These are phyloP conservation scores for Pygoscelis antarcticus DNA, from an alignment of 2,113 vertebrate species.

Conservation along the genomic window DNA sequence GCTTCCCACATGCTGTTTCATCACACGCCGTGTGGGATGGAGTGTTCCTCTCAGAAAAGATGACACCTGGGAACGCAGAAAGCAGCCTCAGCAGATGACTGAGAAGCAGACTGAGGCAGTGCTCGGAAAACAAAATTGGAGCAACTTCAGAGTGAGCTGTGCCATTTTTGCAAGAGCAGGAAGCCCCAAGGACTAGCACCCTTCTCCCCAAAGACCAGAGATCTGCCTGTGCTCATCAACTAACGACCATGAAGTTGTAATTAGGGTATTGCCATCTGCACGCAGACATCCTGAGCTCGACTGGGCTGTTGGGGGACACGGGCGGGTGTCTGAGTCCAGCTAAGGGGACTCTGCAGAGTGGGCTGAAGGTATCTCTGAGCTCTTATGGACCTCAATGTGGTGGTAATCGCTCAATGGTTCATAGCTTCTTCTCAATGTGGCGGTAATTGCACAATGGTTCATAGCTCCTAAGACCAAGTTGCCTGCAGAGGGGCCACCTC, in stretches of 20 bases:
- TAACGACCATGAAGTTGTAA: no score
- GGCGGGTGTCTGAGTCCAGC: neutral
- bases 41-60: neutral
- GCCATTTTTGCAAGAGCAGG: neutral
- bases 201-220: neutral
- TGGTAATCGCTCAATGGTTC: neutral
- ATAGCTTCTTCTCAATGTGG: neutral
- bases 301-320: neutral
- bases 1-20: neutral
- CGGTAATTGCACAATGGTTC: accelerated
- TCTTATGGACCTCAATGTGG: accelerated
- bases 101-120: neutral
- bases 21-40: accelerated
- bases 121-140: neutral
- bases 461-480: neutral
- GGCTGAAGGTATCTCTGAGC: neutral
- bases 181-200: accelerated
- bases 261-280: neutral
- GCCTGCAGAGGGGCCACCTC: neutral
- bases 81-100: neutral
- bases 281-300: neutral
- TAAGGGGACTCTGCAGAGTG: neutral
- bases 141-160: neutral
- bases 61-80: neutral
- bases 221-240: accelerated